These are phyloP conservation scores for Oreochromis grahami DNA, from an alignment of 2,797 vertebrate species.

Conservation along the genomic window DNA sequence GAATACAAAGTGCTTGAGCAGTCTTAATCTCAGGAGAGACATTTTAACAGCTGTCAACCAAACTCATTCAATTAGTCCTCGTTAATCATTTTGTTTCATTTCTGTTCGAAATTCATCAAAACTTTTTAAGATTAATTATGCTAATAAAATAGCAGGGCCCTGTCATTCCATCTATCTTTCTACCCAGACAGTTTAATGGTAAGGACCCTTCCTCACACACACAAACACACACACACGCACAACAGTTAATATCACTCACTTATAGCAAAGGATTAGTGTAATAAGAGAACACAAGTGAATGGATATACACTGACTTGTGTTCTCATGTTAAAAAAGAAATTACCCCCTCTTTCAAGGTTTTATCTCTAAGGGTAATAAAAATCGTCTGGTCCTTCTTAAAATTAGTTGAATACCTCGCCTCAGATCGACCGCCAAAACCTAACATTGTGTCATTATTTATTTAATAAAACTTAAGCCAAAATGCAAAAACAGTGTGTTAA, in stretches of 20 bases:
- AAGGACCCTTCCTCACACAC: not conserved
- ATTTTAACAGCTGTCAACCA: not conserved
- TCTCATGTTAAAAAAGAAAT: not conserved
- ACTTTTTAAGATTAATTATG: not conserved
- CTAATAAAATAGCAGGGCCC: not conserved
- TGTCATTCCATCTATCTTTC: fast-evolving
- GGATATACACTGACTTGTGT: not conserved
- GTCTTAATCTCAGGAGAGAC: not conserved
- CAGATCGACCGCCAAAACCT: not conserved
- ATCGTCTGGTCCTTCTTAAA: not conserved
- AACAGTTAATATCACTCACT: not conserved
- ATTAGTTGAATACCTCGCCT: fast-evolving
- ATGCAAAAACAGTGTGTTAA: not conserved
- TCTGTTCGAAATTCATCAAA: not conserved
- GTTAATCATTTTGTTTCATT: not conserved
- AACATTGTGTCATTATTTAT: not conserved
- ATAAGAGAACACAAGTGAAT: not conserved
- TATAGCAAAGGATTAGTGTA: not conserved
- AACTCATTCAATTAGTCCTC: not conserved
- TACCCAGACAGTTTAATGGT: not conserved
- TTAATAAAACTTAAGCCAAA: not conserved
- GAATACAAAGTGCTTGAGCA: not conserved
- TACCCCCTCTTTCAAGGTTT: not conserved
- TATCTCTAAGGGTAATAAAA: not conserved
- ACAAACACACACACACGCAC: not conserved